Evolutionary conservation across 2,113 vertebrate genomes (phyloP).

Genomic region (Notarius quadriscutis): DNA sequence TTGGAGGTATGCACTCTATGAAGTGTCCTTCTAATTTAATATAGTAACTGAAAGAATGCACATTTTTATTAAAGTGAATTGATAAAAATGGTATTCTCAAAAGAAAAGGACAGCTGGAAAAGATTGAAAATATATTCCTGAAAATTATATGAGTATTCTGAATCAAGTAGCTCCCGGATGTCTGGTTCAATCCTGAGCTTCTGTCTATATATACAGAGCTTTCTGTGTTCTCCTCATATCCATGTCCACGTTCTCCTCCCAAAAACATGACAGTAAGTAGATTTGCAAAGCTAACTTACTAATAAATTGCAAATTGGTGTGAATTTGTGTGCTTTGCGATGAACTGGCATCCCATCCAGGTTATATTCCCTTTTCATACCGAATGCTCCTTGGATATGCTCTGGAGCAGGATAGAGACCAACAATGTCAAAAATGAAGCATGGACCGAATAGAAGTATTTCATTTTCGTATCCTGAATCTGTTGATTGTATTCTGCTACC

Average conservation of each 20-base stretch:
- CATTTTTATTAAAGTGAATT: background rate
- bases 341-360: background rate
- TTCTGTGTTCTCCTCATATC: background rate
- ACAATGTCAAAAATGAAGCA: background rate
- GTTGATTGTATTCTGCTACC: background rate
- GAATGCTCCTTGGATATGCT: background rate
- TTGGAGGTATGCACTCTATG: no score
- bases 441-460: background rate
- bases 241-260: no score
- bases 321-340: background rate
- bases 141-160: background rate
- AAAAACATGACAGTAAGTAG: background rate
- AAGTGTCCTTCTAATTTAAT: background rate
- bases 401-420: background rate
- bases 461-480: background rate
- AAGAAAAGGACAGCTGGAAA: no score
- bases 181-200: background rate
- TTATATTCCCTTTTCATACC: background rate
- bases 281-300: background rate
- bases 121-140: background rate
- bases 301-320: background rate
- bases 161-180: background rate
- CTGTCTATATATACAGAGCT: background rate
- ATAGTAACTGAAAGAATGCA: background rate
- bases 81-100: background rate